Percentiles rank a stretch among this genome's conserved stretches.
These are phyloP conservation scores for Odontocolon sp. DNA, from an alignment of 2,888 invertebrate genomes.

Conservation along the genomic window DNA sequence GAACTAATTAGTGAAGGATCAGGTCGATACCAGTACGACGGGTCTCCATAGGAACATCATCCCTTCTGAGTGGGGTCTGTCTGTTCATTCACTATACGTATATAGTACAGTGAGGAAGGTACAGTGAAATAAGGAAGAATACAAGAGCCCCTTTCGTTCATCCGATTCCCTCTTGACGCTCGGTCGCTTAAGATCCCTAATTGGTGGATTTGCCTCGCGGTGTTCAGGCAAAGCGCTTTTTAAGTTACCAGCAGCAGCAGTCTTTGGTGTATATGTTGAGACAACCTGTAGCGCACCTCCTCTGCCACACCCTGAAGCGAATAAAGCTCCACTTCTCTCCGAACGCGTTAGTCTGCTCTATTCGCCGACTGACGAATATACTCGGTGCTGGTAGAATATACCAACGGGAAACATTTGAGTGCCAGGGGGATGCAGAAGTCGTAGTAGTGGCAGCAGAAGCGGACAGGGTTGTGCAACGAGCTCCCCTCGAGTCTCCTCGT, in stretches of 20 bases:
- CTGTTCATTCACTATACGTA: background rate
- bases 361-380: conserved; percentile 45
- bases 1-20: conserved; percentile 53
- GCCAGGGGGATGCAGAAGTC: conserved; percentile 25
- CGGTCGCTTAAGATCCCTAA: conserved; percentile 64
- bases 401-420: conserved; percentile 31
- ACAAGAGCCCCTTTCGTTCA: conserved; percentile 7
- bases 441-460: too few relatives aligned
- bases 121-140: conserved; percentile 19
- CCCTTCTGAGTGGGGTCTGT: conserved; percentile 29
- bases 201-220: conserved; percentile 66
- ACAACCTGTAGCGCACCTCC: conserved; percentile 55
- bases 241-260: conserved; percentile 67
- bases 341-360: conserved; percentile 32
- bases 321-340: conserved; percentile 37
- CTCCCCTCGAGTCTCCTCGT: conserved; percentile 76
- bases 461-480: conserved; percentile 70
- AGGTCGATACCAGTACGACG: conserved; percentile 25
- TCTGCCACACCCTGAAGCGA: conserved; percentile 42
- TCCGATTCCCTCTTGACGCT: conserved; percentile 46
- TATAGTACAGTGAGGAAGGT: background rate
- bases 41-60: conserved; percentile 41
- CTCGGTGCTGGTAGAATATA: conserved; percentile 29
- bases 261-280: conserved; percentile 24
- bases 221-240: conserved; percentile 72